Percentiles rank a stretch among this genome's conserved stretches.
Evolutionary conservation across 2,797 vertebrate species (phyloP).

Genomic region (Hafferia zeledoni): DNA sequence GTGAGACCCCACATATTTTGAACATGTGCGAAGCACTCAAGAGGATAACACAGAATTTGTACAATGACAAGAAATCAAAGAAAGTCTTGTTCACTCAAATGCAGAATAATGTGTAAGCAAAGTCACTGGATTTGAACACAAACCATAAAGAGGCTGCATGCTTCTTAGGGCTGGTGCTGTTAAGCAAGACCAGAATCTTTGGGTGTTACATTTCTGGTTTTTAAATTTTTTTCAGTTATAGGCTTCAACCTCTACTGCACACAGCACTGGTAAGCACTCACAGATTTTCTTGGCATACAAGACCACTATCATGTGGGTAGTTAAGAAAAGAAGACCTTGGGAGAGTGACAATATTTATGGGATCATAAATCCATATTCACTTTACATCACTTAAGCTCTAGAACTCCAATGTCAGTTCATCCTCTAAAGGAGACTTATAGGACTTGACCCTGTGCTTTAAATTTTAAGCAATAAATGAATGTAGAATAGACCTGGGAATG

Average conservation of each 20-base stretch:
- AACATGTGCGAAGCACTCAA: not conserved
- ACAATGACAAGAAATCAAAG: not conserved
- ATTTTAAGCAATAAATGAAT: not conserved
- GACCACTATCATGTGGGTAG: not conserved
- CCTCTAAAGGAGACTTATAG: not conserved
- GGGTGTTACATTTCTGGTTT: not conserved
- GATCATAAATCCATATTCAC: not conserved
- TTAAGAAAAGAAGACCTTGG: not conserved
- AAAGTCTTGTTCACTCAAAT: not conserved
- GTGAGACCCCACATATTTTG: not conserved
- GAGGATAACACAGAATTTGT: not conserved
- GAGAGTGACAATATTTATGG: not conserved
- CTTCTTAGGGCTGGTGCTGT: not conserved
- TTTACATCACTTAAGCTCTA: not conserved
- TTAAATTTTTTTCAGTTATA: not conserved
- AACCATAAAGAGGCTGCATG: not conserved
- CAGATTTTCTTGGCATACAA: not conserved
- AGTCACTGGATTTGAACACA: not conserved
- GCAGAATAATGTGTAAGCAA: not conserved
- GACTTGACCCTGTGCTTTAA: not conserved
- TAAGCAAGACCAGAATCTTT: not conserved
- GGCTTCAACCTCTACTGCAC: not conserved
- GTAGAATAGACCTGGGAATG: not conserved
- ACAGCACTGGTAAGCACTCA: not conserved
- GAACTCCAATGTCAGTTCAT: not conserved